Evolutionary conservation across 2,797 vertebrate species (phyloP).

Genomic region (Trachops cirrhosus): DNA sequence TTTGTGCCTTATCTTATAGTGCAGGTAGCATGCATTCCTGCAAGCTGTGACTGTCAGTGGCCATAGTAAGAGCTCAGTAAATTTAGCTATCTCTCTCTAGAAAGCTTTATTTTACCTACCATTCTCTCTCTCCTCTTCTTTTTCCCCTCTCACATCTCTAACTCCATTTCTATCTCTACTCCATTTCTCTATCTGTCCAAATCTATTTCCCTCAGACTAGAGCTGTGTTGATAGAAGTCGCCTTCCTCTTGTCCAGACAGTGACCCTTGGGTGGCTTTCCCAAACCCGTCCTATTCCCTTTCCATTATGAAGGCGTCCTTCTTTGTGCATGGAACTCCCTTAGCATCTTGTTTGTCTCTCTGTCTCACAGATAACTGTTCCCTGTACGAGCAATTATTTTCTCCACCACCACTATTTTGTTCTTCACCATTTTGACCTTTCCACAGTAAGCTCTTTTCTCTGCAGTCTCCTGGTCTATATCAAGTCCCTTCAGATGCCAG

Average conservation of each 20-base stretch:
- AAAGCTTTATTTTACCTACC: not conserved
- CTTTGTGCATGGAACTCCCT: not conserved
- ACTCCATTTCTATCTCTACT: not conserved
- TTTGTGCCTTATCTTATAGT: not conserved
- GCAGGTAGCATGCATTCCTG: not conserved
- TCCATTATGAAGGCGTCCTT: not conserved
- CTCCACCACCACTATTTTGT: not conserved
- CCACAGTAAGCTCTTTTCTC: not conserved
- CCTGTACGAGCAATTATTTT: not conserved
- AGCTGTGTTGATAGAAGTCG: no score
- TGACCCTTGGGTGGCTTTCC: not conserved
- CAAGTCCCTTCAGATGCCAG: not conserved
- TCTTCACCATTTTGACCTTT: not conserved
- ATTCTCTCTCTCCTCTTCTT: not conserved
- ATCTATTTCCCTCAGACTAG: not conserved
- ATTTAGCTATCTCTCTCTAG: not conserved
- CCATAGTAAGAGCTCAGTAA: not conserved
- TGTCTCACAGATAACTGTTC: not conserved
- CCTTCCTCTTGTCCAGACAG: not conserved
- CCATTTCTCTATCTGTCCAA: not conserved
- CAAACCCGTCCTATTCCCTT: not conserved
- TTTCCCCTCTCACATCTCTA: not conserved
- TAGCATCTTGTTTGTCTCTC: not conserved
- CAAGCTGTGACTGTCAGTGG: not conserved
- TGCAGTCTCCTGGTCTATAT: not conserved